Percentiles rank a stretch among this genome's conserved stretches.
Conservation (phyloP, 1,140 invertebrate species). For the Paralvinella palmiformis region DNA sequence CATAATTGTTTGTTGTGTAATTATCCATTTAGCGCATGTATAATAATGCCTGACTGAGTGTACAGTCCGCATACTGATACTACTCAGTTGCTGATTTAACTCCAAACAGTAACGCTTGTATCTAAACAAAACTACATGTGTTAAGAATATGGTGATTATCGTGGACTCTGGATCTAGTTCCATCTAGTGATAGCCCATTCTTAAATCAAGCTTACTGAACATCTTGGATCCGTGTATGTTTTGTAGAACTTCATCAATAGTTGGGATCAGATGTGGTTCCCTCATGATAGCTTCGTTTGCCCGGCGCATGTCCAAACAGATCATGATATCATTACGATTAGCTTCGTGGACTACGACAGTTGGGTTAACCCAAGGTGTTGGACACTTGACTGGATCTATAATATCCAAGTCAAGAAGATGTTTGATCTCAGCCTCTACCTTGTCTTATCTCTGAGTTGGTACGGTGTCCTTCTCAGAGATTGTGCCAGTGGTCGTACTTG, state of each 20-base stretch:
- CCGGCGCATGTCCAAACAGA: slow-evolving; percentile 15
- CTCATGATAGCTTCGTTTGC: slow-evolving; percentile 15
- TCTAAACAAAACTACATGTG: slow-evolving; percentile 18
- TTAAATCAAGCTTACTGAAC: slow-evolving; percentile 24
- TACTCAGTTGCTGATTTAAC: slow-evolving; percentile 19
- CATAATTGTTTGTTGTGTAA: background rate
- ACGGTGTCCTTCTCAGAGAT: no score
- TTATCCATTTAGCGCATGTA: background rate
- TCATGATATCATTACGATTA: slow-evolving; percentile 8
- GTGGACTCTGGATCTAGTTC: slow-evolving; percentile 21
- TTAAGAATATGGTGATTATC: slow-evolving; percentile 10
- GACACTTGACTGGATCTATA: no score
- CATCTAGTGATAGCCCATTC: slow-evolving; percentile 24
- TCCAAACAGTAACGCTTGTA: slow-evolving; percentile 26
- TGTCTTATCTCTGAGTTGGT: no score
- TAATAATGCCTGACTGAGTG: slow-evolving; percentile 1
- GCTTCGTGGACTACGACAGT: no score
- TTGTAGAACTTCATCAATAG: slow-evolving; percentile 12
- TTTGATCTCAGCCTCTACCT: no score
- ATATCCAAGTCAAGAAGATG: no score
- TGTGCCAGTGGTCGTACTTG: no score
- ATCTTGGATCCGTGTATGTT: slow-evolving; percentile 5
- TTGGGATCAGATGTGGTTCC: slow-evolving; percentile 13
- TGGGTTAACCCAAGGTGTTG: no score
- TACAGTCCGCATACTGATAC: slow-evolving; percentile 18